A percentile compares a stretch with the other conserved stretches of the same genome.
Conservation (phyloP, 2,888 invertebrate genomes). For the Drosophila ezoana region DNA sequence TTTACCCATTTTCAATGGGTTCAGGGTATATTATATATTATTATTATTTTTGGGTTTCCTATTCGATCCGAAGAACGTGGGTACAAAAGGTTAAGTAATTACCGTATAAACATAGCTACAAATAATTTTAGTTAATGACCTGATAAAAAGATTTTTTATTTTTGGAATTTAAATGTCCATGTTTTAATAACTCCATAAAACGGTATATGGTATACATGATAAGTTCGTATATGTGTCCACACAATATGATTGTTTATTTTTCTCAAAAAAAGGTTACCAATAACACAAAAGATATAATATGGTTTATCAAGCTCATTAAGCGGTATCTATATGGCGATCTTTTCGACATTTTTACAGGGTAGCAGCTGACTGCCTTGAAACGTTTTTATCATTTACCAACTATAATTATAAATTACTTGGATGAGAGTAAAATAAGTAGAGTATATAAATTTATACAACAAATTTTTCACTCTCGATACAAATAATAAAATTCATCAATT, state of each 20-base stretch:
- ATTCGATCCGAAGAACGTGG: too few species aligned
- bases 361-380: conserved; percentile 3
- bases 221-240: not conserved
- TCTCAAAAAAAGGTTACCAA: conserved; percentile 10
- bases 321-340: conserved; percentile 58
- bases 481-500: conserved; percentile 1
- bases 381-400: conserved; percentile 29
- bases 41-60: too few species aligned
- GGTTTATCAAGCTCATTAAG: conserved; percentile 20
- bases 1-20: too few species aligned
- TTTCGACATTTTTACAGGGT: conserved; percentile 53
- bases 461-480: not conserved
- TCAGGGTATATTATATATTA: too few species aligned
- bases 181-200: too few species aligned
- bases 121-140: too few species aligned
- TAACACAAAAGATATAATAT: conserved; percentile 39
- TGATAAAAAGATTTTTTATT: too few species aligned
- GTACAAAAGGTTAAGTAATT: too few species aligned
- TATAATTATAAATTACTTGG: conserved; percentile 7
- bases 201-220: not conserved
- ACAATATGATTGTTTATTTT: conserved; percentile 11
- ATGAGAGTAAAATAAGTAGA: not conserved
- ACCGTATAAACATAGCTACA: too few species aligned
- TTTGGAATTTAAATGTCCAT: too few species aligned
- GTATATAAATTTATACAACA: not conserved